These are phyloP conservation scores for Ectemnius cavifrons DNA, from an alignment of 2,888 invertebrate genomes.

Conservation along the genomic window DNA sequence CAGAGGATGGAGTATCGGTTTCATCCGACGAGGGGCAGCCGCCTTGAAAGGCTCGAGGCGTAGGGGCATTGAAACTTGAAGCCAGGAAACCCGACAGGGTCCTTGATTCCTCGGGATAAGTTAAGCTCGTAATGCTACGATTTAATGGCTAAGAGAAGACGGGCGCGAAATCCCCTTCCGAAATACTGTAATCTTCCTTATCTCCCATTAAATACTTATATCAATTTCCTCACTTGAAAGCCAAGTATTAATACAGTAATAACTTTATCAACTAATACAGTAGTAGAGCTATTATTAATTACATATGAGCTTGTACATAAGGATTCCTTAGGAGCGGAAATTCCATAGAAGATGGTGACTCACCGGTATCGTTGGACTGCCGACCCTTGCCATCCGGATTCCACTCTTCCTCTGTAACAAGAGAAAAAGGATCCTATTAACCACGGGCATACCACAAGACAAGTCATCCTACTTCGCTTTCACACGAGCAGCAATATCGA, in stretches of 20 bases:
- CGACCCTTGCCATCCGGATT: slow-evolving; percentile 81
- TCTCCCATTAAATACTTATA: no score
- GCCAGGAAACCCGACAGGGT: slow-evolving; percentile 69
- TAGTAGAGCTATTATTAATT: no score
- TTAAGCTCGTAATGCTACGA: slow-evolving; percentile 60
- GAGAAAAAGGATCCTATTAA: slow-evolving; percentile 47
- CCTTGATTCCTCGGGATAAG: slow-evolving; percentile 68
- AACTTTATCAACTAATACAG: no score
- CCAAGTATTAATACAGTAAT: no score
- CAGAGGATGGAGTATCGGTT: slow-evolving; percentile 62
- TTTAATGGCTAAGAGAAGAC: slow-evolving; percentile 28
- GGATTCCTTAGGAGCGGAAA: neutral
- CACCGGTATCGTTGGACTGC: slow-evolving; percentile 74
- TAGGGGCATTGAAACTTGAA: slow-evolving; percentile 62
- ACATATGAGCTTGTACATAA: no score
- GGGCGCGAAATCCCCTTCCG: neutral
- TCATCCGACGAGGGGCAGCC: slow-evolving; percentile 41
- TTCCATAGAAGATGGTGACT: slow-evolving; percentile 47
- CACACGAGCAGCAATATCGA: neutral
- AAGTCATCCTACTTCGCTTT: neutral
- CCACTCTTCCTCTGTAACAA: slow-evolving; percentile 82
- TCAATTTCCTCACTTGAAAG: no score
- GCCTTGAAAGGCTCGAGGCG: slow-evolving; percentile 6
- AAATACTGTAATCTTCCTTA: no score
- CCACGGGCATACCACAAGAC: neutral